Evolutionary conservation across 30 jellyfish, hydroid and myxozoan genomes (phyloP), one percentile per base, ranked within the genome.

Genomic region (Cassiopea xamachana): DNA sequence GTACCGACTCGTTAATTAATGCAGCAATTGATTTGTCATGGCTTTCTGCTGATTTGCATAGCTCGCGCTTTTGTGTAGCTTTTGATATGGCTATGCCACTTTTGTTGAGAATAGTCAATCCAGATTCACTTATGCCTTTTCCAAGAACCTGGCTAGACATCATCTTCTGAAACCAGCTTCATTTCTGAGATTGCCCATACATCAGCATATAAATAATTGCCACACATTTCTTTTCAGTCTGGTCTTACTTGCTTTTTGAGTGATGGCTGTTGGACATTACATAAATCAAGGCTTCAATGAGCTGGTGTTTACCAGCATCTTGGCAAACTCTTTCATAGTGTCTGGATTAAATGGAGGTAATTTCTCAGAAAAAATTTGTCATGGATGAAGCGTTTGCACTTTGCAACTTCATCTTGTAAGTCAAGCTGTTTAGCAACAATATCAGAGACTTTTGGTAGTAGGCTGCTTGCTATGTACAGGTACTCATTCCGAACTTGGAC

Each of bases 301-400:
- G 89, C 59, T 80, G 50, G 9, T 80, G 39, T 80, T 80, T 80
- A 15, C 89, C 89, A 51, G 89, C 89, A 19, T 50, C 89, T 61
- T 80, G 80, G 79, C 78, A 80, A 60, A 50, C 14, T 48, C n/a
- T 59, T 64, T 80, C 79, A 80, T 49, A 1, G 89, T 7, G 39
- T 80, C 79, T 51, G 89, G 89, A 64, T 80, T 80, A 80, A 80
- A 80, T 7, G 89, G 64, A 55, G 64, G 64, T 55, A 55, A 6
- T 3, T 55, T 10, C 64, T 10, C 64, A 3, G 64, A 55, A 27
- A 59, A 76, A 16, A 69, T 60, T 10, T 61, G n/a, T n/a, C 17
- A 13, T 55, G 89, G 7, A 47, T 60, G 60, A 64, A 80, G 64
- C 13, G 9, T 64, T 19, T 76, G 4, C 46, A 19, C n/a, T n/a